Evolutionary conservation across 2,797 vertebrate species (phyloP).

Genomic region (Coregonus ussuriensis): DNA sequence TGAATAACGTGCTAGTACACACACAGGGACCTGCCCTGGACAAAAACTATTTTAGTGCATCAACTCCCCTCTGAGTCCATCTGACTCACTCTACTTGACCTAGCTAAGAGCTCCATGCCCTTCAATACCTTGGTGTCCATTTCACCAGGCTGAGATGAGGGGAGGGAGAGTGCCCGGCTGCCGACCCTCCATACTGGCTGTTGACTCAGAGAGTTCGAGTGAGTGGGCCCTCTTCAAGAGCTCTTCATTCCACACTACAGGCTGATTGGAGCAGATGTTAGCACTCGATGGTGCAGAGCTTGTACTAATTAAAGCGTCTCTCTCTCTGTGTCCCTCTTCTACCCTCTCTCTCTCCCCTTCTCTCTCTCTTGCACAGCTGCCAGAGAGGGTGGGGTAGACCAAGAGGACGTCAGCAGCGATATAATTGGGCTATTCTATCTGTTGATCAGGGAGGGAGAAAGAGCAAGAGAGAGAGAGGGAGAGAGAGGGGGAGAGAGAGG

Average conservation of each 20-base stretch:
- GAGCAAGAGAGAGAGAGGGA: no score
- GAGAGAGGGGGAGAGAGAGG: background rate
- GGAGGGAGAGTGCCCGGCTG: background rate
- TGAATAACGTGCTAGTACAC: background rate
- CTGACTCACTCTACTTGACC: background rate
- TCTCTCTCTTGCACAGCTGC: background rate
- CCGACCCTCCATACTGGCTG: conserved; percentile 19
- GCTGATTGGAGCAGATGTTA: conserved; percentile 56
- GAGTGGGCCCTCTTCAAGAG: conserved; percentile 29
- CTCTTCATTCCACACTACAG: conserved; percentile 32
- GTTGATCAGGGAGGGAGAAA: background rate
- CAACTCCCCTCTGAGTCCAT: background rate
- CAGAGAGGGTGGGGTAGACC: background rate
- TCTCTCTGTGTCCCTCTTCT: background rate
- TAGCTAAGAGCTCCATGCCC: background rate
- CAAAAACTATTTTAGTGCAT: background rate
- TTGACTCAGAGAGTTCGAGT: conserved; percentile 23
- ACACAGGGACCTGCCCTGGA: background rate
- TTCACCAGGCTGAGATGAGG: background rate
- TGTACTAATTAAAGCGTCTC: conserved; percentile 36
- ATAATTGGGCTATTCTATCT: background rate
- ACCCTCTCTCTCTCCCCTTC: background rate
- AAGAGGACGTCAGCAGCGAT: background rate
- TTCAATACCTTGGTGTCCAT: conserved; percentile 1
- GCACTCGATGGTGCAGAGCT: conserved; percentile 29